Evolutionary conservation across 2,888 invertebrate species (phyloP).

Genomic region (Luperina nickerlii): DNA sequence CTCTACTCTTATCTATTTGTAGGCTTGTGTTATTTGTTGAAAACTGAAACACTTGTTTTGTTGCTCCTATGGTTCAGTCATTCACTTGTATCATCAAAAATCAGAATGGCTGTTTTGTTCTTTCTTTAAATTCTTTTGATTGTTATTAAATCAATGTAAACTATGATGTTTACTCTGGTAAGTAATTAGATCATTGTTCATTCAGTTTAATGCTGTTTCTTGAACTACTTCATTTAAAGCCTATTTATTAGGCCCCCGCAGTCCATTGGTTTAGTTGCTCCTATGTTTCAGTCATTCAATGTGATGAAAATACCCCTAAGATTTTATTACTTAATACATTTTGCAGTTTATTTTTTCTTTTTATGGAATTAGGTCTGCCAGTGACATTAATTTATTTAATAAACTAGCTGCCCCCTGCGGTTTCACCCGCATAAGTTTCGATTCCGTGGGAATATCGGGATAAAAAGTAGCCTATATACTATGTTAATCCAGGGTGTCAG

Average conservation of each 20-base stretch:
- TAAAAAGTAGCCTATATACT: too few species aligned
- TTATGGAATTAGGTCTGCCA: too few species aligned
- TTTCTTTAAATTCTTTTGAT: not conserved
- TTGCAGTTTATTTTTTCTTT: not conserved
- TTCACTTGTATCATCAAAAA: not conserved
- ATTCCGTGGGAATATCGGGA: too few species aligned
- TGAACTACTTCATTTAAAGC: not conserved
- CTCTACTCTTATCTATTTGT: too few species aligned
- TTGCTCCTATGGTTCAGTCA: not conserved
- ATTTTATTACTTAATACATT: not conserved
- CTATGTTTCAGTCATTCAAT: not conserved
- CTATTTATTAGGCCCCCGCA: not conserved
- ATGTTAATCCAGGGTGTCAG: too few species aligned
- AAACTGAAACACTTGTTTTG: not conserved
- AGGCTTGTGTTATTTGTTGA: not conserved
- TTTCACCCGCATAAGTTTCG: too few species aligned
- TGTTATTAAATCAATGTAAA: not conserved
- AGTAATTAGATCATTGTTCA: conserved; percentile 5
- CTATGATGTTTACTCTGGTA: not conserved
- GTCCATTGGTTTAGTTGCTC: not conserved
- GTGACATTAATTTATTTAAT: too few species aligned
- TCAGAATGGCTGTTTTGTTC: conserved; percentile 2
- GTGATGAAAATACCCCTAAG: not conserved
- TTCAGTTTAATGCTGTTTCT: not conserved
- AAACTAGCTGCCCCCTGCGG: too few species aligned